phyloP scores from a whole-genome alignment of 2,797 vertebrate genomes.

The Semaprochilodus insignis region DNA sequence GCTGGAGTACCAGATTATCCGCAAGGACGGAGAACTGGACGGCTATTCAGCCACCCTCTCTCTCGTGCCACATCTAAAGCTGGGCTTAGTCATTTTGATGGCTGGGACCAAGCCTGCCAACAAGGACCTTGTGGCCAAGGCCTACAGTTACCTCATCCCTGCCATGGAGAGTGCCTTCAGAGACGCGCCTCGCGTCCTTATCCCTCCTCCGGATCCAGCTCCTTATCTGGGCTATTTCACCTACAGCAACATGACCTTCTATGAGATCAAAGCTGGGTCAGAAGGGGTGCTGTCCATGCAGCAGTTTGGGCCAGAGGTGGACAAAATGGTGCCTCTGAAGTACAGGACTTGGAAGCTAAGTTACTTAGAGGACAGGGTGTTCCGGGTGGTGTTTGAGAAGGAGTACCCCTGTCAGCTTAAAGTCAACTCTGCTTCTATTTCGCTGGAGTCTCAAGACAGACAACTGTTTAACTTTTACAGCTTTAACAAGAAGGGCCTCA shows the following conservation, averaged over 20 bases:
- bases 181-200: slow-evolving; percentile 73
- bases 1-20: slow-evolving; percentile 83
- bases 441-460: slow-evolving; percentile 87
- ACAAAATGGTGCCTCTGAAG: slow-evolving; percentile 80
- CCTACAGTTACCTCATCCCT: slow-evolving; percentile 83
- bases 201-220: slow-evolving; percentile 78
- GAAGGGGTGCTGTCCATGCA: slow-evolving; percentile 85
- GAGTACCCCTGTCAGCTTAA: slow-evolving; percentile 88
- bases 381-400: slow-evolving; percentile 88
- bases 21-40: slow-evolving; percentile 91
- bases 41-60: slow-evolving; percentile 89
- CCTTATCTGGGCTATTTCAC: slow-evolving; percentile 89
- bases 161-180: slow-evolving; percentile 84
- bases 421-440: slow-evolving; percentile 84
- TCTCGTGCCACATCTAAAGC: slow-evolving; percentile 84
- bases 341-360: slow-evolving; percentile 86
- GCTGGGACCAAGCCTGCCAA: slow-evolving; percentile 83
- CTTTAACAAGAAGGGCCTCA: slow-evolving; percentile 81
- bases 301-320: slow-evolving; percentile 90
- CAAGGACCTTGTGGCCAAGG: slow-evolving; percentile 77
- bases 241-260: slow-evolving; percentile 89
- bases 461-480: slow-evolving; percentile 90
- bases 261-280: slow-evolving; percentile 83
- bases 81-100: slow-evolving; percentile 89
- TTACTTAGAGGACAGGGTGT: slow-evolving; percentile 86